A percentile compares a stretch with the other conserved stretches of the same genome.
phyloP scores from a whole-genome alignment of 2,797 vertebrate genomes.

The Pangasius krempfi region DNA sequence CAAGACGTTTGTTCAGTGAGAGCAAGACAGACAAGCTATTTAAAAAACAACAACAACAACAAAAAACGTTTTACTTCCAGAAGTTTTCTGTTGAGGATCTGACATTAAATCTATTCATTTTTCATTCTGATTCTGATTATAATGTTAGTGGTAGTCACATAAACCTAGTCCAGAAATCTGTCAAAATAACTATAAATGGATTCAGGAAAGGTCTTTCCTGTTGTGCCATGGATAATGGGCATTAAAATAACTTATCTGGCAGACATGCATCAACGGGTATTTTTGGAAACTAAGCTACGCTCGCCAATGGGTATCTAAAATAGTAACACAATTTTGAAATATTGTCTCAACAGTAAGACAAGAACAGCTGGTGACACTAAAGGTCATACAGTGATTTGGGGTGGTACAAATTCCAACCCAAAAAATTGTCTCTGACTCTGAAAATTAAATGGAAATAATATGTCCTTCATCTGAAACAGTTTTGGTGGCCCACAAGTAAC shows the following conservation, averaged over 20 bases:
- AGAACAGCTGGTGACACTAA: constrained; percentile 31
- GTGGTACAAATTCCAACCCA: background rate
- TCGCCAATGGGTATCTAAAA: constrained; percentile 34
- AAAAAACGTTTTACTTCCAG: background rate
- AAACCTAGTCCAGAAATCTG: background rate
- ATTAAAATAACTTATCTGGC: constrained; percentile 39
- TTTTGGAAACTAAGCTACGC: constrained; percentile 38
- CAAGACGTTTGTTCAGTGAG: background rate
- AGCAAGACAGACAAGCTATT: background rate
- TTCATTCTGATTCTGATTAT: background rate
- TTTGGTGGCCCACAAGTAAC: background rate
- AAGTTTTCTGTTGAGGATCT: background rate
- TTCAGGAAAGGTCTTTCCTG: constrained; percentile 66
- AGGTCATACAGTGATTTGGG: background rate
- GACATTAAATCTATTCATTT: background rate
- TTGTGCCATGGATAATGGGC: constrained; percentile 52
- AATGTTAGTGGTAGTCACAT: background rate
- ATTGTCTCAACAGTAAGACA: constrained; percentile 1
- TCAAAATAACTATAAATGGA: constrained; percentile 29
- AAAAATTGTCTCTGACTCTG: background rate
- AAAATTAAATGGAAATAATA: background rate
- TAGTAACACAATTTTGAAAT: constrained; percentile 40
- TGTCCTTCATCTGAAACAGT: background rate
- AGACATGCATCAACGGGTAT: constrained; percentile 36
- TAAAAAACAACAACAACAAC: background rate